Evolutionary conservation across 2,888 invertebrate genomes (phyloP), one percentile per base, ranked within the genome.

Genomic region (Melangyna quadrimaculata): DNA sequence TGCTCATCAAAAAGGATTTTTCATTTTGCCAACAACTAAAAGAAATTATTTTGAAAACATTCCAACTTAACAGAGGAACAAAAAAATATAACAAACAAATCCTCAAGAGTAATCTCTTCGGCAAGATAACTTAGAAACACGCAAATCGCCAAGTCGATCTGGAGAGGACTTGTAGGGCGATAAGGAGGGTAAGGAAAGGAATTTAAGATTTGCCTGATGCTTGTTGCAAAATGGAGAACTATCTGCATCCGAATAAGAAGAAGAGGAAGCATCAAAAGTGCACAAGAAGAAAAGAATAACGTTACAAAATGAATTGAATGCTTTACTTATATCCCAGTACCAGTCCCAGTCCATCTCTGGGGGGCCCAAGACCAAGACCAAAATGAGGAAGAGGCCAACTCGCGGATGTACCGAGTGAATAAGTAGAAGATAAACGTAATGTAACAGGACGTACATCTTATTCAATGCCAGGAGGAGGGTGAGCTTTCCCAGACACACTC

Each of bases 381-480:
- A 65, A 65, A 51, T 27, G 29, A 63, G 77, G 71, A 32, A 72
- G 77, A 81, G 77, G 72, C 86, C 73, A 86, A 81, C 67, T 86
- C 81, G 86, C 81, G 86, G 73, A 86, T 86, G 86, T 81, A 81
- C 77, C 81, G 71, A 87, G 78, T 87, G 87, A 87, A 87, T 87
- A 87, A 87, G 87, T 87, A 87, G 87, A 87, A 87, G 82, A 87
- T 87, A 87, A 87, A 87, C 87, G 87, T 87, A 87, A 87, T 87
- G 87, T 81, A 82, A 87, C 87, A 87, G 87, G 87, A 78, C 87
- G 87, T 87, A 87, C 78, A 87, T 87, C 87, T 87, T 87, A 87
- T 74, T 87, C 87, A 87, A 57, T 87, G 87, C 82, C 87, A 87
- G 78, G 40, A 70, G 72, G 65, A 65, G 70, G 81, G 43, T n/a